phyloP scores from a whole-genome alignment of 2,113 vertebrate species.

The Alethe castanea region DNA sequence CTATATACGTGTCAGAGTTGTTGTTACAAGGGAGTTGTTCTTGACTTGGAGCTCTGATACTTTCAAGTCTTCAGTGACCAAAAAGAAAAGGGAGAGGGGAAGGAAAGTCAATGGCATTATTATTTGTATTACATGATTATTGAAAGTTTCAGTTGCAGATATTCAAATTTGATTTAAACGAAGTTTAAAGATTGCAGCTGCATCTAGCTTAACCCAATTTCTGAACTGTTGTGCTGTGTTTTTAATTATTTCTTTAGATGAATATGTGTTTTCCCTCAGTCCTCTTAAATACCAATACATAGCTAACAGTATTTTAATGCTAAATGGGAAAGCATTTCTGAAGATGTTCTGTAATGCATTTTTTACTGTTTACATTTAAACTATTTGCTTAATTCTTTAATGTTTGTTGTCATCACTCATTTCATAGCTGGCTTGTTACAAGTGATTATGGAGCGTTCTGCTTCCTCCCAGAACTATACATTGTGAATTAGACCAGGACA shows the following conservation, averaged over 20 bases:
- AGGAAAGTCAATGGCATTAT: constrained; percentile 2
- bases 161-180: constrained; percentile 15
- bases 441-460: not conserved
- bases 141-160: constrained; percentile 5
- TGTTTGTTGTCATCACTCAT: not conserved
- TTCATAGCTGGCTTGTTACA: not conserved
- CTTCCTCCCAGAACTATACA: not conserved
- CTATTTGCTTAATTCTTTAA: constrained; percentile 11
- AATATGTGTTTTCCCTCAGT: not conserved
- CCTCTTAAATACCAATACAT: not conserved
- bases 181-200: constrained; percentile 16
- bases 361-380: not conserved
- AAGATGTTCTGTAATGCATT: not conserved
- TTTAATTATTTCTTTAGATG: constrained; percentile 14
- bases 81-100: not conserved
- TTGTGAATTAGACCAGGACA: not conserved
- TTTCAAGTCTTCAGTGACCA: constrained; percentile 31
- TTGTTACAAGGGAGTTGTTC: constrained; percentile 31
- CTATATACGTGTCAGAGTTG: not conserved
- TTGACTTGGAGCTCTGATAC: constrained; percentile 13
- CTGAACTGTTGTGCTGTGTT: not conserved
- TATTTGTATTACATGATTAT: not conserved
- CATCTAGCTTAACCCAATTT: constrained; percentile 7
- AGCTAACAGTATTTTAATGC: not conserved
- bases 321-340: not conserved